Base-by-base conservation (phyloP, 1,140 invertebrate genomes). In the Sminthurinus signatus region DNA sequence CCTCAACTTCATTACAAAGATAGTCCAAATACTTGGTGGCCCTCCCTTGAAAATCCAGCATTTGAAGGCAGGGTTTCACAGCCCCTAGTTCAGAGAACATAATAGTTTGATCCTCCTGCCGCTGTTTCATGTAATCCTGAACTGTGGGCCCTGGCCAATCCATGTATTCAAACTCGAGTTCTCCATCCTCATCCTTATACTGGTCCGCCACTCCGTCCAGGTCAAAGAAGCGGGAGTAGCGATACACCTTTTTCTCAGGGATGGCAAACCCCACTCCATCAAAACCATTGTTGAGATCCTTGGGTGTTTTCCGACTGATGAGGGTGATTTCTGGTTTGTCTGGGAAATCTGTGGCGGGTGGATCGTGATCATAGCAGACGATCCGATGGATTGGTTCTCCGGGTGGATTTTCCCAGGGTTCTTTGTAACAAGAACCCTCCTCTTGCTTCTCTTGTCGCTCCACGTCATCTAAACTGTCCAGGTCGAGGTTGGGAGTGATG, bases 1-100 rank as follows among this genome's bases (percentile, higher is more conserved):
- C 54, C n/a, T 56, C 36, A n/a, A 36, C 54, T 12, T 8, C 54
- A 39, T 56, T 56, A 23, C 54, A 56, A 12, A 19, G 2, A 56
- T 56, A 56, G 19, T 56, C 23, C 5, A 39, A 42, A 56, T n/a
- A 56, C 19, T 56, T 56, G 19, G 5, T 28, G 23, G 29, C 39
- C n/a, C 54, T 32, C 2, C 54, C 54, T 42, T 56, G 12, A 21
- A n/a, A 56, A 10, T 56, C 54, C 5, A 56, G 32, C 12, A 56
- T 5, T 42, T 56, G 54, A 12, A 56, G 5, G 54, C 54, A 56
- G 10, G 19, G 19, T 56, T 42, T 36, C 10, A 56, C 10, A 21
- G 15, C 23, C 3, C 31, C 54, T 12, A 56, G 19, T 3, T 56
- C 32, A 4, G 5, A 3, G 10, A 10, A 5, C 12, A 8, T 3